Conservation (phyloP, 2,888 invertebrate genomes). For the Drosophila incognita region DNA sequence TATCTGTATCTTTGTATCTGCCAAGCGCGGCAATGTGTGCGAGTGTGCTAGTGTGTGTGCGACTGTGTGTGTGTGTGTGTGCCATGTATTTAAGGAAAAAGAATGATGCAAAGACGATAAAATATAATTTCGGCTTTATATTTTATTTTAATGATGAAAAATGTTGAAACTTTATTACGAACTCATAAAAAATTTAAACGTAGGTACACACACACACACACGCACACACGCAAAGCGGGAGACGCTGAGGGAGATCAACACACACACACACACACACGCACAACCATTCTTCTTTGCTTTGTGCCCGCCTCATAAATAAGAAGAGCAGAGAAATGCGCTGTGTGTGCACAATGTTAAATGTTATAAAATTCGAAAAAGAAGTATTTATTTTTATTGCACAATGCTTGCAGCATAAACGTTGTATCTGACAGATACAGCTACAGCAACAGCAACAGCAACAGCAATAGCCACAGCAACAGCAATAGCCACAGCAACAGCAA, state of each 20-base stretch:
- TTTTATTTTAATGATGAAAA: constrained; percentile 85
- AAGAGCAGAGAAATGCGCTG: constrained; percentile 49
- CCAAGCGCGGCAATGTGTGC: constrained; percentile 31
- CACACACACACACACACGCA: constrained; percentile 24
- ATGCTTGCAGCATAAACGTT: constrained; percentile 57
- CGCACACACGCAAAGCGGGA: constrained; percentile 11
- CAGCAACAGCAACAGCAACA: constrained; percentile 41
- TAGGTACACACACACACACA: constrained; percentile 53
- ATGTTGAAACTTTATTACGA: constrained; percentile 84
- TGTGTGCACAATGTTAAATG: constrained; percentile 73
- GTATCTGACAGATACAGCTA: constrained; percentile 39
- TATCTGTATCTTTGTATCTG: constrained; percentile 74
- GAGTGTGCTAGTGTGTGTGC: constrained; percentile 5
- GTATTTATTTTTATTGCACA: constrained; percentile 79
- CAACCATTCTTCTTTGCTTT: constrained; percentile 39
- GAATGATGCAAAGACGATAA: constrained; percentile 83
- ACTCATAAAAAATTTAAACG: constrained; percentile 80
- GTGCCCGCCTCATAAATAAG: constrained; percentile 71
- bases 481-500: neutral
- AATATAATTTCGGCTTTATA: constrained; percentile 83
- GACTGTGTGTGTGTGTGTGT: constrained; percentile 57
- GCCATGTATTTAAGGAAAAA: constrained; percentile 78
- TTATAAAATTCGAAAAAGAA: constrained; percentile 66
- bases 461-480: constrained; percentile 41
- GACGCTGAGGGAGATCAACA: constrained; percentile 43